Conservation (phyloP, 2,113 vertebrate genomes). For the Rhinoderma darwinii region DNA sequence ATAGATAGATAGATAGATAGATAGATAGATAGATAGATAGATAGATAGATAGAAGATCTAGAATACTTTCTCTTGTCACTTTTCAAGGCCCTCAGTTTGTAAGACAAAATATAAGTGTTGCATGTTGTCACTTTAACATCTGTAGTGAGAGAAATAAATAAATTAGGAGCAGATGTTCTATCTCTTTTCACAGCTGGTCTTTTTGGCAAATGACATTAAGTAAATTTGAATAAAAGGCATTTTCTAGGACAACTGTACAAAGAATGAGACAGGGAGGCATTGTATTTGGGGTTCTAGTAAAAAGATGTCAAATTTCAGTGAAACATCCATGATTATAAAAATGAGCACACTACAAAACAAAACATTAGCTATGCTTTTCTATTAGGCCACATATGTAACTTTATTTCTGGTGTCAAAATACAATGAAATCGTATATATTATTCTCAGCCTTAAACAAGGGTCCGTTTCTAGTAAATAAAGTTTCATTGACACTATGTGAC, state of each 20-base stretch:
- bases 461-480: not conserved
- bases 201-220: slow-evolving; percentile 25
- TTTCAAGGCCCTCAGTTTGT: not conserved
- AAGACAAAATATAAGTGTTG: not conserved
- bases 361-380: slow-evolving; percentile 22
- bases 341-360: not conserved
- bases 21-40: not conserved
- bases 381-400: slow-evolving; percentile 45
- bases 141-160: slow-evolving; percentile 50
- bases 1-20: not conserved
- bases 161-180: slow-evolving; percentile 26
- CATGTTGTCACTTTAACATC: slow-evolving; percentile 52
- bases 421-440: not conserved
- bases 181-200: slow-evolving; percentile 34
- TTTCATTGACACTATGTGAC: no score
- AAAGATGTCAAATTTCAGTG: slow-evolving; percentile 31
- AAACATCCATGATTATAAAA: slow-evolving; percentile 33
- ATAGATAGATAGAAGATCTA: not conserved
- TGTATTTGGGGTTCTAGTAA: slow-evolving; percentile 23
- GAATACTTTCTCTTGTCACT: not conserved
- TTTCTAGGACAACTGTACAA: slow-evolving; percentile 46
- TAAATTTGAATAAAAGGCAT: slow-evolving; percentile 40
- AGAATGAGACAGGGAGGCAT: slow-evolving; percentile 29
- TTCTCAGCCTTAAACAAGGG: not conserved
- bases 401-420: slow-evolving; percentile 10